These are phyloP conservation scores for Saccostrea glomerata DNA, from an alignment of 1,140 invertebrate genomes.

Conservation along the genomic window DNA sequence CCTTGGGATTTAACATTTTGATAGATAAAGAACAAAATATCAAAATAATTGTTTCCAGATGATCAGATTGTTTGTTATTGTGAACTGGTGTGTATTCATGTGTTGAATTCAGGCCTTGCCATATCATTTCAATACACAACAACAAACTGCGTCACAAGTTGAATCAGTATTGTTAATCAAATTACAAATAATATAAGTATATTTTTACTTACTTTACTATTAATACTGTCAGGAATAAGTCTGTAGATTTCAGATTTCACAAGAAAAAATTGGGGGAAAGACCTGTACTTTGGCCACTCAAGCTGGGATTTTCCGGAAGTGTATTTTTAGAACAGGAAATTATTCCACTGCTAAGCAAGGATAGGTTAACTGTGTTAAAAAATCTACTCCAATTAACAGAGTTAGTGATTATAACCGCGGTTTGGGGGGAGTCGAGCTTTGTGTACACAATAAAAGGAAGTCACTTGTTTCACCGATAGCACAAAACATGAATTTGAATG, in stretches of 20 bases:
- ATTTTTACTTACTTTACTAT: neutral
- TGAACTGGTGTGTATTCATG: neutral
- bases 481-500: constrained; percentile 7
- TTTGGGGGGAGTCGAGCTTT: neutral
- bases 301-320: constrained; percentile 27
- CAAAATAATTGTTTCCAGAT: neutral
- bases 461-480: neutral
- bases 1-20: neutral
- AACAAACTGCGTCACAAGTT: neutral
- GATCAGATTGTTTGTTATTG: neutral
- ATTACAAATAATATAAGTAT: neutral
- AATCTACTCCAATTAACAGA: constrained; percentile 2
- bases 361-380: constrained; percentile 10
- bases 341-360: neutral
- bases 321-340: constrained; percentile 33
- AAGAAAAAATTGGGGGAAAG: neutral
- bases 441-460: neutral
- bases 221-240: neutral
- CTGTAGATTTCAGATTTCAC: neutral
- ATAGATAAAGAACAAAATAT: neutral
- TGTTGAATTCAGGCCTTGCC: neutral
- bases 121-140: neutral
- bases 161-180: neutral
- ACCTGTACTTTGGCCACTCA: neutral
- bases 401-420: neutral